Evolutionary conservation across 2,113 vertebrate species (phyloP), one percentile per base, ranked within the genome.

Genomic region (Podilymbus podiceps): DNA sequence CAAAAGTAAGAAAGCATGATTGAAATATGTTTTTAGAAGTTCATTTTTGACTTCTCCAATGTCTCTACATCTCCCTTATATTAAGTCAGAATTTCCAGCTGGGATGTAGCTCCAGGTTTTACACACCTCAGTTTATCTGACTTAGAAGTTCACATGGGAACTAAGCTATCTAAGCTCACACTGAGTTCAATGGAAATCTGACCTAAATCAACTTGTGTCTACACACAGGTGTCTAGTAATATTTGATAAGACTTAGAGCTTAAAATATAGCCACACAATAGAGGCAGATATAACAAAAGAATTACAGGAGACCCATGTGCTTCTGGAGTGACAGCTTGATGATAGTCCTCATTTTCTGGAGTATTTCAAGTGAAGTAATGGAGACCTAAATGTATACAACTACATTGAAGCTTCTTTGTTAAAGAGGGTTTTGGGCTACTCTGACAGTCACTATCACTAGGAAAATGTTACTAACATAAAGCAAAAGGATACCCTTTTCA

Each of bases 291-390:
- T 13, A 78, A 56, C 20, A 81, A 20, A 42, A 6, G 9, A 64
- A 0, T 62, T 24, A 49, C 1, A 4, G 49, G 24, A 88, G 8
- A 69, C 1, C 0, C 0, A 15, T 21, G 46, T 20, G 7, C 6
- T 84, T 66, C 52, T 66, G 27, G 27, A 62, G 28, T 35, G 35
- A 63, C 8, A 77, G 7, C 4, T 22, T 78, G 33, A 56, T 64
- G 46, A 5, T 18, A 67, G 16, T 33, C 50, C 12, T 56, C 30
- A 20, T 62, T 52, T n/a, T 5, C 24, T 44, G 23, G 8, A 60
- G 6, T 27, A 28, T 24, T 19, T 47, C 16, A 68, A 21, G 9
- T 3, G 82, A 72, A 55, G 40, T 47, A 76, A 31, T 60, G 28
- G 21, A 82, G 14, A 3, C 3, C 24, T 21, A 56, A 69, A 4